Evolutionary conservation across 2,797 vertebrate species (phyloP).

Genomic region (Zonotrichia albicollis): DNA sequence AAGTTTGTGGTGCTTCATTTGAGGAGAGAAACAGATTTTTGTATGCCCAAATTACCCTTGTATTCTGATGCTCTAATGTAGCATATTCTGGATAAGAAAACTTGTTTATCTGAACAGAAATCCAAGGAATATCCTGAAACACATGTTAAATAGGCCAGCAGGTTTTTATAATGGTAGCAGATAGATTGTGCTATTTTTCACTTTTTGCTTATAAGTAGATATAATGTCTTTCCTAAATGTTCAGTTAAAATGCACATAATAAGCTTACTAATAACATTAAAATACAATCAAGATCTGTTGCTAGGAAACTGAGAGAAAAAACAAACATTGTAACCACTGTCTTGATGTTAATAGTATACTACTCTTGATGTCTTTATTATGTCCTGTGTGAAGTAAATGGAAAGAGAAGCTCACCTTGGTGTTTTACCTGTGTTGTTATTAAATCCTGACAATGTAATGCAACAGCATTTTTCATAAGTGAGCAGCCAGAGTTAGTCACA

Average conservation of each 20-base stretch:
- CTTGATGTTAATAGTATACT: neutral
- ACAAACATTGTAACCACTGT: neutral
- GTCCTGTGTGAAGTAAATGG: constrained; percentile 1
- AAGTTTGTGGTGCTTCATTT: neutral
- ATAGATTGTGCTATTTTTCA: neutral
- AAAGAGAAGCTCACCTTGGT: constrained; percentile 37
- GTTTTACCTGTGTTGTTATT: constrained; percentile 17
- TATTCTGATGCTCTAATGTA: neutral
- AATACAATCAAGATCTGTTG: constrained; percentile 2
- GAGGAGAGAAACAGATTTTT: neutral
- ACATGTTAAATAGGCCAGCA: neutral
- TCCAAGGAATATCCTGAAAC: neutral
- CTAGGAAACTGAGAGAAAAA: constrained; percentile 27
- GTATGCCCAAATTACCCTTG: neutral
- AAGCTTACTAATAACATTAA: neutral
- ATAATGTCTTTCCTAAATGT: neutral
- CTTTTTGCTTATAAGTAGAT: neutral
- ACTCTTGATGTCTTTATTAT: neutral
- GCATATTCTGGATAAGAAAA: neutral
- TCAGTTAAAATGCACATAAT: neutral
- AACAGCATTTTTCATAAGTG: constrained; percentile 12
- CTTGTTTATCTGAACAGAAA: neutral
- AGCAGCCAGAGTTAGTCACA: constrained; percentile 31
- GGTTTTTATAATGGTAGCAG: neutral
- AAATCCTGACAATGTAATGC: neutral